Evolutionary conservation across 2,113 vertebrate genomes (phyloP).

Genomic region (Anser cygnoides): DNA sequence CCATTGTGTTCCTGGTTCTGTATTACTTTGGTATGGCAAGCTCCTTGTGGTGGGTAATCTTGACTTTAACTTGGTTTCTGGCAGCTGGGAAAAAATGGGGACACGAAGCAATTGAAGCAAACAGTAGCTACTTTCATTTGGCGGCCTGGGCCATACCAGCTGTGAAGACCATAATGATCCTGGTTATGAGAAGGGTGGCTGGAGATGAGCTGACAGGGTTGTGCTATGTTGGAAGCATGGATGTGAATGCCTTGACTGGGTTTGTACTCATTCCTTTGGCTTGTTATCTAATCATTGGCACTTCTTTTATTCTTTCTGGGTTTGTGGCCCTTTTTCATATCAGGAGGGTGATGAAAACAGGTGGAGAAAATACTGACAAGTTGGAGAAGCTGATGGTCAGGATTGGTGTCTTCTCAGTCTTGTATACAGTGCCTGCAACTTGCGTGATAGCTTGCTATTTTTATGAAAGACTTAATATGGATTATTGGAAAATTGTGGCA

Average conservation of each 20-base stretch:
- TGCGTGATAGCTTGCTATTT: slow-evolving; percentile 97
- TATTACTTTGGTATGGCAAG: slow-evolving; percentile 99
- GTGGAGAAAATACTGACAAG: slow-evolving; percentile 96
- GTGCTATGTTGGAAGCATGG: slow-evolving; percentile 98
- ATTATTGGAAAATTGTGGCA: slow-evolving; percentile 89
- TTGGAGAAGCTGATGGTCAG: slow-evolving; percentile 96
- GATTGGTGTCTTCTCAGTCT: slow-evolving; percentile 94
- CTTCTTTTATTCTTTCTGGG: slow-evolving; percentile 93
- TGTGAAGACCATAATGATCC: slow-evolving; percentile 94
- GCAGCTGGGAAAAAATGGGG: slow-evolving; percentile 98
- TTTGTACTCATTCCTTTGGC: slow-evolving; percentile 94
- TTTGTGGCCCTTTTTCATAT: slow-evolving; percentile 98
- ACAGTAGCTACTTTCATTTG: slow-evolving; percentile 98
- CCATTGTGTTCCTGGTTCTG: slow-evolving; percentile 94
- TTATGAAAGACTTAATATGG: slow-evolving; percentile 95
- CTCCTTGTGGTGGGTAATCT: slow-evolving; percentile 97
- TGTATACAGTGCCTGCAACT: slow-evolving; percentile 95
- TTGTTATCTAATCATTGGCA: slow-evolving; percentile 93
- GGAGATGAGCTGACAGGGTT: slow-evolving; percentile 95
- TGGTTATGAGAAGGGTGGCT: slow-evolving; percentile 94
- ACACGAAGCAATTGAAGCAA: slow-evolving; percentile 96
- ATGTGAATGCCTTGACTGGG: slow-evolving; percentile 90
- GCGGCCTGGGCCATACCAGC: slow-evolving; percentile 96
- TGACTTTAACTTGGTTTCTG: slow-evolving; percentile 96
- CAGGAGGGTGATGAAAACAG: slow-evolving; percentile 94